phyloP scores from a whole-genome alignment of 2,888 invertebrate genomes.

The Noctua comes region DNA sequence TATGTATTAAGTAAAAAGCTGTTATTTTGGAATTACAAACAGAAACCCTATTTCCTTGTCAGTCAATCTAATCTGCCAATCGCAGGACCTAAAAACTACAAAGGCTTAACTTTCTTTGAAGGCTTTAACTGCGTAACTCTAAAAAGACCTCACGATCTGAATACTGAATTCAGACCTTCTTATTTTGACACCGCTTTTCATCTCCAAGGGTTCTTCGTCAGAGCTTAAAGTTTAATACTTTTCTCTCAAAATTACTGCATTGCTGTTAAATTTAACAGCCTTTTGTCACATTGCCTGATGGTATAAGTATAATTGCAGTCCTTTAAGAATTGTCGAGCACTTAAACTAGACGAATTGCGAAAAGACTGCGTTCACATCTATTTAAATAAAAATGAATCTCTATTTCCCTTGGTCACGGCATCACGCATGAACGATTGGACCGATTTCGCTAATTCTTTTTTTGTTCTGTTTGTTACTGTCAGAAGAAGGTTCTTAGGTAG shows the following conservation, averaged over 20 bases:
- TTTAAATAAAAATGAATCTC: too few species aligned
- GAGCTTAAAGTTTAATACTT: not conserved
- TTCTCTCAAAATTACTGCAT: not conserved
- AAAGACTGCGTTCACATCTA: too few species aligned
- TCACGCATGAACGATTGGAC: too few species aligned
- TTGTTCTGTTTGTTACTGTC: too few species aligned
- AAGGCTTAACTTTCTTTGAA: not conserved
- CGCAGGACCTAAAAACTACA: not conserved
- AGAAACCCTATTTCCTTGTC: not conserved
- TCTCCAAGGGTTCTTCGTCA: not conserved
- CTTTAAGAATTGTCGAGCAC: not conserved
- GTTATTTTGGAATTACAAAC: not conserved
- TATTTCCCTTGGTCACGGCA: too few species aligned
- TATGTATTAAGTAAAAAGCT: not conserved
- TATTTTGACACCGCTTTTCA: not conserved
- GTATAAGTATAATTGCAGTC: not conserved
- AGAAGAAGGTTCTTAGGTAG: too few species aligned
- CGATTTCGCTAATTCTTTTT: too few species aligned
- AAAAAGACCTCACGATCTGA: not conserved
- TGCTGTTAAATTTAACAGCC: not conserved
- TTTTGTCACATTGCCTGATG: not conserved
- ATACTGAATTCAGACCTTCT: not conserved
- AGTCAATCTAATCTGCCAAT: slow-evolving; percentile 23
- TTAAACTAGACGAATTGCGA: too few species aligned
- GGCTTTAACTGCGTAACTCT: not conserved